Conservation (phyloP, 2,797 vertebrate genomes). For the Chelon labrosus region DNA sequence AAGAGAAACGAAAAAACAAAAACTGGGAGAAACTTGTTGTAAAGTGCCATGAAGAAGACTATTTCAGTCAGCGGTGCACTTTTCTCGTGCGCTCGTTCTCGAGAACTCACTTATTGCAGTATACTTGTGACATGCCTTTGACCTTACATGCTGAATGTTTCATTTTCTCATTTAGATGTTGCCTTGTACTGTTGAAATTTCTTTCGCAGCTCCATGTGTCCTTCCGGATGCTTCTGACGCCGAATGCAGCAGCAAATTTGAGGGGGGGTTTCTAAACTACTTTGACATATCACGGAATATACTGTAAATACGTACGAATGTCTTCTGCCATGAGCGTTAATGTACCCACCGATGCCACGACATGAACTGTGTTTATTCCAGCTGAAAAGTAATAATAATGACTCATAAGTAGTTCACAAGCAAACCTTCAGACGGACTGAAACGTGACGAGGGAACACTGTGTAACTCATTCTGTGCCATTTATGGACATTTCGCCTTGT, state of each 20-base stretch:
- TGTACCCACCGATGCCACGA: conserved; percentile 57
- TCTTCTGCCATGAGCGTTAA: conserved; percentile 49
- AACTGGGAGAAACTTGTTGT: conserved; percentile 50
- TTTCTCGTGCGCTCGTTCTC: conserved; percentile 43
- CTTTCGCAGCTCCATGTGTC: conserved; percentile 40
- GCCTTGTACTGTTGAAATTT: conserved; percentile 63
- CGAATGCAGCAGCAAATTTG: conserved; percentile 48
- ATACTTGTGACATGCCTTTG: conserved; percentile 69
- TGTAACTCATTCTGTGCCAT: conserved; percentile 44
- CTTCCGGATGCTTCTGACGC: conserved; percentile 38
- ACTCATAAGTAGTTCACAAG: conserved; percentile 58
- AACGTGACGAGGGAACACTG: conserved; percentile 53
- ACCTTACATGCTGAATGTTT: conserved; percentile 71
- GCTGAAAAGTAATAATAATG: conserved; percentile 48
- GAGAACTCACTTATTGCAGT: conserved; percentile 62
- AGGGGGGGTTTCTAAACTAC: conserved; percentile 65
- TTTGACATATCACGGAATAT: conserved; percentile 25
- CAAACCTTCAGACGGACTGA: conserved; percentile 67
- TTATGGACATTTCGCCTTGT: conserved; percentile 37
- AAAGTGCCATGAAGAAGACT: conserved; percentile 78
- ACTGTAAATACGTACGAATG: conserved; percentile 72
- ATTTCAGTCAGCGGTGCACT: conserved; percentile 58
- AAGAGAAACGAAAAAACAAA: not conserved
- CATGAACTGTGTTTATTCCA: conserved; percentile 52
- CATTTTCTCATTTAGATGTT: conserved; percentile 36